phyloP scores from a whole-genome alignment of 2,888 invertebrate species.

The Homarus gammarus region DNA sequence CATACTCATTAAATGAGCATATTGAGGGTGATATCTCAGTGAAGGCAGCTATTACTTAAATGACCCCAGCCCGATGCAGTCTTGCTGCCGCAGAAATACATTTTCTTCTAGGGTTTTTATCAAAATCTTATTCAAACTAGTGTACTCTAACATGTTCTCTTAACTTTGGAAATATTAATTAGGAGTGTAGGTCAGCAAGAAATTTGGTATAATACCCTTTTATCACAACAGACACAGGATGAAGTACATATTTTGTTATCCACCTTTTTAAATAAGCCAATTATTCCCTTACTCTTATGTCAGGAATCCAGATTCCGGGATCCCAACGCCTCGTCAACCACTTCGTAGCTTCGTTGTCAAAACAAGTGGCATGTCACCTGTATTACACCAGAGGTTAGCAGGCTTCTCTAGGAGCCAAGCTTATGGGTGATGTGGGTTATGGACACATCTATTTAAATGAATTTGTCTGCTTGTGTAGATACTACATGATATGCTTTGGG shows the following conservation, averaged over 20 bases:
- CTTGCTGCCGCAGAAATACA: too few species aligned
- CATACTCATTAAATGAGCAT: too few species aligned
- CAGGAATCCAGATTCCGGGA: slow-evolving; percentile 47
- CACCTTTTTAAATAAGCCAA: background rate
- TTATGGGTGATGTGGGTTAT: background rate
- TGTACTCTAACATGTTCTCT: too few species aligned
- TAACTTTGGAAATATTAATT: too few species aligned
- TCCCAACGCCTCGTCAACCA: slow-evolving; percentile 63
- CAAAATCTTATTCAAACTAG: too few species aligned
- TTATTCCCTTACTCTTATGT: slow-evolving; percentile 25
- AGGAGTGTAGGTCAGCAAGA: too few species aligned
- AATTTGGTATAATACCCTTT: too few species aligned
- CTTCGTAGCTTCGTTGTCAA: slow-evolving; percentile 16
- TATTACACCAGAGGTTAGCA: slow-evolving; percentile 31
- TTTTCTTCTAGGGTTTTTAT: too few species aligned
- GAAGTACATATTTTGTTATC: background rate
- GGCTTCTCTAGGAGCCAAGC: background rate
- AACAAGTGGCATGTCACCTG: background rate
- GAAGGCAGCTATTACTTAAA: too few species aligned
- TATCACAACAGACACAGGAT: background rate
- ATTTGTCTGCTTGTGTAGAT: background rate
- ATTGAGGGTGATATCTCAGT: too few species aligned
- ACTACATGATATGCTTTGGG: background rate
- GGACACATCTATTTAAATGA: background rate
- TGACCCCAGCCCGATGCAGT: too few species aligned